Evolutionary conservation across 2,113 vertebrate genomes (phyloP), one percentile per base, ranked within the genome.

Genomic region (Nicator chloris): DNA sequence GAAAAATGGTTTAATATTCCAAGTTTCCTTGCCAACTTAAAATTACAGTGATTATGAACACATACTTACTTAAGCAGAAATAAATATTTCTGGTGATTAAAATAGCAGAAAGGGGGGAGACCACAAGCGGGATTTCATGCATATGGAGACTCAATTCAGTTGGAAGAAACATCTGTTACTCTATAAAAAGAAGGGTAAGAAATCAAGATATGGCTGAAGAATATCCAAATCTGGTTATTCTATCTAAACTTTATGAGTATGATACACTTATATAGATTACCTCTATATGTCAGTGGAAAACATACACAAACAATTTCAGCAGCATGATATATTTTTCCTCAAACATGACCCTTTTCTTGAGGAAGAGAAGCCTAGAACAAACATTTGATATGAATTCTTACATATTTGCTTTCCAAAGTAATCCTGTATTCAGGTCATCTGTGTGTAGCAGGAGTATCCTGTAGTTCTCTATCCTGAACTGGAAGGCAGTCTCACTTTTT

Each of bases 41-140:
- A 90, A 93, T 93, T 70, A 70, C 33, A 87, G 42, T 61, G 40
- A 76, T 88, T 80, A 47, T 57, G 57, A 91, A 68, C 61, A 91
- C 31, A 61, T 49, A 82, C 68, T 69, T 80, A 69, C 66, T 80
- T 88, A 80, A 82, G 51, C 53, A 61, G 53, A 92, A 93, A 79
- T 42, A 91, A 92, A 72, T 89, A 69, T 78, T 94, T 90, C 78
- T 82, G n/a, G 22, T 84, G 53, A 84, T 75, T 72, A 64, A 91
- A 91, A 68, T 78, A 89, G 69, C 13, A 82, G 56, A 63, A 96
- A 47, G 10, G 3, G 0, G 1, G 53, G 37, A 84, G 14, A 83
- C 26, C 33, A 60, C 1, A 30, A 86, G 57, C 16, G n/a, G 60
- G 33, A 86, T 87, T 53, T 51, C 11, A 81, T 83, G 45, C 16